phyloP scores from a whole-genome alignment of 2,888 invertebrate species.

The Pristionchus arcanus region DNA sequence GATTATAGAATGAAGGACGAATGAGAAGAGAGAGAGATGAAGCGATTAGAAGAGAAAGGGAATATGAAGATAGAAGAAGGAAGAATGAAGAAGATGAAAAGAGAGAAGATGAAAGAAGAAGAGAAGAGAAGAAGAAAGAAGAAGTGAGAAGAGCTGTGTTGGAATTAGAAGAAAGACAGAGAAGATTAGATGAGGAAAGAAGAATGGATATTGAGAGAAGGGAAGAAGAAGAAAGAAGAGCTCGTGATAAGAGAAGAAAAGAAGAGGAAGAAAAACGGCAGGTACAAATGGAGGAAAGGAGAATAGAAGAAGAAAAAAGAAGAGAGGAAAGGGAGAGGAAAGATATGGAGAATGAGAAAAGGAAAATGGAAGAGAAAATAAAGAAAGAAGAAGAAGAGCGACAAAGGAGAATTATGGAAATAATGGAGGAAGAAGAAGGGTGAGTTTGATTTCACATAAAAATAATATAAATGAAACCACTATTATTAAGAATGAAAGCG shows the following conservation, averaged over 20 bases:
- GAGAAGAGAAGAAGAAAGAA: constrained; percentile 19
- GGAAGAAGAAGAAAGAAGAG: constrained; percentile 12
- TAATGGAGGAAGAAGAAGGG: background rate
- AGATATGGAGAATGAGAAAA: constrained; percentile 23
- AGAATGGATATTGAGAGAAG: background rate
- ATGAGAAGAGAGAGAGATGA: constrained; percentile 21
- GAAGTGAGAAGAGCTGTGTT: background rate
- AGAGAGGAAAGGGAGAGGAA: background rate
- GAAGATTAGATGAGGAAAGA: constrained; percentile 3
- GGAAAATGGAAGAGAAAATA: background rate
- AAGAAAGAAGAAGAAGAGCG: background rate
- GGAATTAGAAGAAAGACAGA: constrained; percentile 23
- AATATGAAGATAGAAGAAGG: background rate
- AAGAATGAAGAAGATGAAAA: background rate
- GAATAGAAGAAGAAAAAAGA: background rate
- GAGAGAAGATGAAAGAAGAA: background rate
- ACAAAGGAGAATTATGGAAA: background rate
- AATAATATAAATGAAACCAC: too few species aligned
- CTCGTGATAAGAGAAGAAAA: background rate
- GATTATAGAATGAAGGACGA: constrained; percentile 4
- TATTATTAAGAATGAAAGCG: too few species aligned
- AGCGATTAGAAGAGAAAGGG: background rate
- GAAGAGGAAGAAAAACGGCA: background rate
- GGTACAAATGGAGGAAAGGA: background rate
- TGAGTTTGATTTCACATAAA: background rate